A percentile compares a stretch with the other conserved stretches of the same genome.
These are phyloP conservation scores for Sylvicapra grimmia DNA, from an alignment of 2,113 vertebrate genomes.

Conservation along the genomic window DNA sequence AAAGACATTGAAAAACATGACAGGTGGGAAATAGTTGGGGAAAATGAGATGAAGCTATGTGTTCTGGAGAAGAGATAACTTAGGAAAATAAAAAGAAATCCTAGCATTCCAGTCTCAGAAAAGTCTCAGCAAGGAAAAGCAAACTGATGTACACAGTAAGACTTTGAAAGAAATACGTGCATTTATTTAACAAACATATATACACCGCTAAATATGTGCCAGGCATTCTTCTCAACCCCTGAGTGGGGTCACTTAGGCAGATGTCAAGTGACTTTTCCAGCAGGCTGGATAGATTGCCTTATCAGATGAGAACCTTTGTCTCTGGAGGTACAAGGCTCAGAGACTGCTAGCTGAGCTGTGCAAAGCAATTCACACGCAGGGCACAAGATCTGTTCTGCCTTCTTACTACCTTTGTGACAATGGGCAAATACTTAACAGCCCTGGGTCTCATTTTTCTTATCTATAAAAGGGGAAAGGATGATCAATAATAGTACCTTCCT, in stretches of 20 bases:
- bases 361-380: neutral
- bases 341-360: neutral
- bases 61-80: neutral
- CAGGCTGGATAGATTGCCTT: neutral
- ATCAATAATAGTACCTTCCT: neutral
- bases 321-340: neutral
- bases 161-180: neutral
- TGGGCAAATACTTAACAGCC: neutral
- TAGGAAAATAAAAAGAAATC: neutral
- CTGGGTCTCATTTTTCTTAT: neutral
- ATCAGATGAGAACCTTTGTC: neutral
- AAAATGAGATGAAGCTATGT: neutral
- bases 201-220: neutral
- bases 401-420: neutral
- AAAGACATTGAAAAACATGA: neutral
- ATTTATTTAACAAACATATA: neutral
- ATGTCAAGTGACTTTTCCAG: neutral
- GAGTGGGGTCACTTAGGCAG: neutral
- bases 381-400: neutral
- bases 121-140: neutral
- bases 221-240: neutral
- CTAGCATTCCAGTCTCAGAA: neutral
- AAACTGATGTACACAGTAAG: neutral
- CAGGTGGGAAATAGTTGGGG: neutral
- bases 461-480: neutral